phyloP scores from a whole-genome alignment of 2,888 invertebrate genomes.

The Monoplex corrugatus region DNA sequence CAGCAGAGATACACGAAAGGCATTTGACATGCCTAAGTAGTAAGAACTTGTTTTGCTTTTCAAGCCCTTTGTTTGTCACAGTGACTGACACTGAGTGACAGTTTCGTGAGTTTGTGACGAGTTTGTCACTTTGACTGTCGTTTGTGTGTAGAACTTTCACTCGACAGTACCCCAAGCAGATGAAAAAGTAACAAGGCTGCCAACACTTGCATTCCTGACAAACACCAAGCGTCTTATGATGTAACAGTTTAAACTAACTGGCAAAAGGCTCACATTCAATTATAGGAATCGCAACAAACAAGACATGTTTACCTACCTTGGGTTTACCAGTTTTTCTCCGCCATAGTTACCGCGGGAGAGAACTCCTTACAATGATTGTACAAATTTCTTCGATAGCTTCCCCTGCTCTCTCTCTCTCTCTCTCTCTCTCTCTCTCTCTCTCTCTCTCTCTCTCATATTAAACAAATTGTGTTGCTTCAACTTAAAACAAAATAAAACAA shows the following conservation, averaged over 20 bases:
- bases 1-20: too few species aligned
- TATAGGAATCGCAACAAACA: neutral
- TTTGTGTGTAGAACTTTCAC: too few species aligned
- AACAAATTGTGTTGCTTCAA: too few species aligned
- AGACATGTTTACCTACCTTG: conserved; percentile 12
- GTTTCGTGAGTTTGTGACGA: too few species aligned
- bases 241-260: neutral
- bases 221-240: neutral
- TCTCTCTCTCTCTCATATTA: neutral
- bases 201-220: neutral
- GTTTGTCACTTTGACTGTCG: too few species aligned
- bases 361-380: neutral
- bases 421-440: too few species aligned
- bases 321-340: conserved; percentile 35
- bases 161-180: neutral
- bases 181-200: neutral
- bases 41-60: too few species aligned
- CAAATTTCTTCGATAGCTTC: neutral
- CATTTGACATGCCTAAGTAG: too few species aligned
- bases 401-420: neutral
- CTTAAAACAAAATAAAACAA: too few species aligned
- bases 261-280: neutral
- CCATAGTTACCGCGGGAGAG: conserved; percentile 41
- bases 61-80: too few species aligned
- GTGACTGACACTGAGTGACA: too few species aligned